Evolutionary conservation across 2,888 invertebrate genomes (phyloP).

Genomic region (Urechis unicinctus): DNA sequence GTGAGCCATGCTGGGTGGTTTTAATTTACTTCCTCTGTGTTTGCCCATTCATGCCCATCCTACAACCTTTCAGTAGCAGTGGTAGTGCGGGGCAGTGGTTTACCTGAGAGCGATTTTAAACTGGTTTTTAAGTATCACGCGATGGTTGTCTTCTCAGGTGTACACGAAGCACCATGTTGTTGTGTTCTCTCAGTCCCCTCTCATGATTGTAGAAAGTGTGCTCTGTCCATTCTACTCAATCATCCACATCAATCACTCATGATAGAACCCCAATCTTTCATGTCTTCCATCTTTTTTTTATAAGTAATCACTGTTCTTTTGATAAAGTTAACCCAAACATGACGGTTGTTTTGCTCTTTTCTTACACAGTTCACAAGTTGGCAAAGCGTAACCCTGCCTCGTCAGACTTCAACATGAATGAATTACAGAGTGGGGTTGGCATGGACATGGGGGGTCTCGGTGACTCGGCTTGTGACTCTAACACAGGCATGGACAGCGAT

Average conservation of each 20-base stretch:
- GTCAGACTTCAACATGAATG: constrained; percentile 13
- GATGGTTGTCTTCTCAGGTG: neutral
- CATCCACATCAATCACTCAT: too few relatives aligned
- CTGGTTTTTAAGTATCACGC: neutral
- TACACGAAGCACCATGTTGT: too few relatives aligned
- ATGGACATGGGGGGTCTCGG: constrained; percentile 12
- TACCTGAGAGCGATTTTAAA: neutral
- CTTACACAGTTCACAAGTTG: constrained; percentile 5
- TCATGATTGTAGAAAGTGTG: too few relatives aligned
- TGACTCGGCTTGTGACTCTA: constrained; percentile 4
- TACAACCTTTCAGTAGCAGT: neutral
- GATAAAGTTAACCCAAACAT: too few relatives aligned
- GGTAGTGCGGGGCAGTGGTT: neutral
- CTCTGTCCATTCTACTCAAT: too few relatives aligned
- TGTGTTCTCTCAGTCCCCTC: too few relatives aligned
- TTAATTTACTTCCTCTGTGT: neutral
- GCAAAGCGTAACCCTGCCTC: neutral
- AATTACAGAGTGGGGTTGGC: constrained; percentile 1
- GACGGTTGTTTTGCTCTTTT: constrained; percentile 4
- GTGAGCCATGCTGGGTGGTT: too few relatives aligned
- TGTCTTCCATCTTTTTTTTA: too few relatives aligned
- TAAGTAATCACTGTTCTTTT: too few relatives aligned
- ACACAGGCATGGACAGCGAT: constrained; percentile 16
- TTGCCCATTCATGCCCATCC: neutral
- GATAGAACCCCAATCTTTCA: neutral